Conservation (phyloP, 1,140 invertebrate species). For the Vanessa tameamea region DNA sequence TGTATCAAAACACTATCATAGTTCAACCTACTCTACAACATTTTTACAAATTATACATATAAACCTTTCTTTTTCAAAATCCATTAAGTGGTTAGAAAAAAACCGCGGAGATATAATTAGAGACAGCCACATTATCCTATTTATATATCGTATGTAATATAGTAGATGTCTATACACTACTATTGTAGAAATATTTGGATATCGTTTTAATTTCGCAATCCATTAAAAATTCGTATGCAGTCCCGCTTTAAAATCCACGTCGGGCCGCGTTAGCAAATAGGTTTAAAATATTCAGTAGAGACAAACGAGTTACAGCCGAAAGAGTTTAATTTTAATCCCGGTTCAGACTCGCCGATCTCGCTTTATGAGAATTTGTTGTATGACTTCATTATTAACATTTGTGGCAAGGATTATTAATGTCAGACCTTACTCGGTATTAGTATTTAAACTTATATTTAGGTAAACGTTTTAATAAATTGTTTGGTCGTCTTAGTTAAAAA, state of each 20-base stretch:
- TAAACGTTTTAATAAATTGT: no score
- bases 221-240: constrained; percentile 24
- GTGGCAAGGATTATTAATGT: constrained; percentile 4
- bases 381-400: constrained; percentile 14
- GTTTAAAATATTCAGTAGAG: constrained; percentile 40
- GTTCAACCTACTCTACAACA: no score
- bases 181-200: constrained; percentile 1
- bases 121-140: no score
- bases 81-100: no score
- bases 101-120: no score
- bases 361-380: constrained; percentile 23
- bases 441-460: neutral
- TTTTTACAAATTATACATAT: no score
- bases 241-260: constrained; percentile 28
- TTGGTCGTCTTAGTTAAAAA: no score
- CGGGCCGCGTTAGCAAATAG: constrained; percentile 35
- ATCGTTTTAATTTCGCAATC: constrained; percentile 27
- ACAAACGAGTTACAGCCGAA: constrained; percentile 37
- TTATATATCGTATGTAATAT: no score
- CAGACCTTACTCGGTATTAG: neutral
- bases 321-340: constrained; percentile 42
- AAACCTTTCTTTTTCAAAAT: no score
- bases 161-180: no score
- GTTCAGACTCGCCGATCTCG: constrained; percentile 22
- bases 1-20: no score